phyloP scores from a whole-genome alignment of 2,113 vertebrate genomes.

The Shinisaurus crocodilurus region DNA sequence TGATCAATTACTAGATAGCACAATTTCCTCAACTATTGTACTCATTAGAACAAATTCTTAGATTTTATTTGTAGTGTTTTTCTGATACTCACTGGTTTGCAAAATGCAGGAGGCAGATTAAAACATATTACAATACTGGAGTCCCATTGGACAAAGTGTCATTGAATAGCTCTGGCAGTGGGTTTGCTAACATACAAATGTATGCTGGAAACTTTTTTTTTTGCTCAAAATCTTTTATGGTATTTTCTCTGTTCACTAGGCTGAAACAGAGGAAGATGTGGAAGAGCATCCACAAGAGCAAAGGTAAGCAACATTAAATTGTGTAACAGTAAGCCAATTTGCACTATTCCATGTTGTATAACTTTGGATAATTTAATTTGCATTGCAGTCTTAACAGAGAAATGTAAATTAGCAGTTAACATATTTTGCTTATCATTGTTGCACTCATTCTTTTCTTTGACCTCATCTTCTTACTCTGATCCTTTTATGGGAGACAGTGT shows the following conservation, averaged over 20 bases:
- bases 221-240: constrained; percentile 41
- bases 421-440: not conserved
- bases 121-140: not conserved
- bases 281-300: constrained; percentile 87
- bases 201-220: not conserved
- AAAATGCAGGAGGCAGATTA: not conserved
- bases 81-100: not conserved
- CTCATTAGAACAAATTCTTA: not conserved
- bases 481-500: not conserved
- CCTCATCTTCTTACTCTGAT: not conserved
- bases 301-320: constrained; percentile 78
- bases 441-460: not conserved
- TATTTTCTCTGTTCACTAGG: constrained; percentile 77
- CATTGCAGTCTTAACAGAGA: not conserved
- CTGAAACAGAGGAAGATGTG: constrained; percentile 87
- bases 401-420: not conserved
- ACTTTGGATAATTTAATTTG: not conserved
- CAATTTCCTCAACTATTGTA: not conserved
- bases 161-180: not conserved
- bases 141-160: not conserved
- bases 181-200: fast-evolving
- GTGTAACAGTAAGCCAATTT: constrained; percentile 31
- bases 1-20: constrained; percentile 9
- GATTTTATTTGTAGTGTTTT: constrained; percentile 14
- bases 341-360: constrained; percentile 8